phyloP scores from a whole-genome alignment of 2,113 vertebrate species.

The Erythrolamprus reginae region DNA sequence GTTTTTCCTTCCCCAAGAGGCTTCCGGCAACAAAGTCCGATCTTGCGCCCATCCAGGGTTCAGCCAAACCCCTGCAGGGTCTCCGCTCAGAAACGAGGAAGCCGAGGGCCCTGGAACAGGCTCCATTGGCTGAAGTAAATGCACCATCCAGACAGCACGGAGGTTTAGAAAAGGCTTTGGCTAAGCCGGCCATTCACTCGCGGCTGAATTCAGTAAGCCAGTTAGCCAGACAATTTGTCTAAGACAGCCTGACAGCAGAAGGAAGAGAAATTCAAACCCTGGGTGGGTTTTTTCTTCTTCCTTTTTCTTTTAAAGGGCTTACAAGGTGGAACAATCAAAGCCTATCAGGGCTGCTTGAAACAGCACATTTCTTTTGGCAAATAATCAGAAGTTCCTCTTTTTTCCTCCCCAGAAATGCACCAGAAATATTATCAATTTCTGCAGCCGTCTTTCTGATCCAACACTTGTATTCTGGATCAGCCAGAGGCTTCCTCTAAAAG shows the following conservation, averaged over 20 bases:
- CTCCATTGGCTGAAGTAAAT: neutral
- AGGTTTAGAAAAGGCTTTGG: neutral
- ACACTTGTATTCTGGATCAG: neutral
- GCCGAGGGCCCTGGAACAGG: neutral
- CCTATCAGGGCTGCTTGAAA: neutral
- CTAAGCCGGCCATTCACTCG: neutral
- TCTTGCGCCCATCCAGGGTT: neutral
- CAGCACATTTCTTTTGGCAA: neutral
- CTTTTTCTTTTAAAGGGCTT: neutral
- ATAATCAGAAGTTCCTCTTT: neutral
- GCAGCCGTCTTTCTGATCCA: neutral
- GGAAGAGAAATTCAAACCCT: neutral
- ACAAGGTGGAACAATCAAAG: neutral
- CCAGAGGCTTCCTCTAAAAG: neutral
- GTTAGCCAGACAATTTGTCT: slow-evolving; percentile 9
- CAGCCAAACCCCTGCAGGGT: neutral
- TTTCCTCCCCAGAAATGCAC: neutral
- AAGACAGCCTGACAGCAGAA: neutral
- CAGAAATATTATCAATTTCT: neutral
- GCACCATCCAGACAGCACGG: neutral
- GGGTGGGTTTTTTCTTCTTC: neutral
- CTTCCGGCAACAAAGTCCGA: neutral
- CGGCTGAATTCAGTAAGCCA: neutral
- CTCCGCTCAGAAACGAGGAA: neutral
- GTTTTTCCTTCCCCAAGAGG: neutral